Percentiles rank a stretch among this genome's conserved stretches.
phyloP scores from a whole-genome alignment of 1,140 invertebrate genomes.

The Lordiphosa stackelbergi region DNA sequence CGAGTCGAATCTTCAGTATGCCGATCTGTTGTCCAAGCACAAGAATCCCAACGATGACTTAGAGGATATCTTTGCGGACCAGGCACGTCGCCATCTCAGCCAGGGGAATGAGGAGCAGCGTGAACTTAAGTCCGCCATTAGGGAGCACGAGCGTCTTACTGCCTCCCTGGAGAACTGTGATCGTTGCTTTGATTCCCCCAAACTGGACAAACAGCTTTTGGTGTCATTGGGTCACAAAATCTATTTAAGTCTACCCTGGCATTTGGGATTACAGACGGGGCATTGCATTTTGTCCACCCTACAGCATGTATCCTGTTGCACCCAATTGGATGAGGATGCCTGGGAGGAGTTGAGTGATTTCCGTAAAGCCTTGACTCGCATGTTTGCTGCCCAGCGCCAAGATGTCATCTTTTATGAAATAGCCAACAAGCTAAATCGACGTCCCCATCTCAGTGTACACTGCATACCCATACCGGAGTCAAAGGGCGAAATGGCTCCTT shows the following conservation, averaged over 20 bases:
- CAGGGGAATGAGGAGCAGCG: conserved; percentile 81
- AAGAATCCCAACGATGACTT: conserved; percentile 86
- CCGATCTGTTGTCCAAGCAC: conserved; percentile 83
- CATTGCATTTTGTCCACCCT: conserved; percentile 94
- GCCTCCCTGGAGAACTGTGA: conserved; percentile 85
- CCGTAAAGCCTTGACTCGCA: conserved; percentile 85
- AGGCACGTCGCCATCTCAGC: conserved; percentile 79
- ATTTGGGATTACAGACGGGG: conserved; percentile 87
- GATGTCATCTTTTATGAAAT: conserved; percentile 96
- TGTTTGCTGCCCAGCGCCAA: conserved; percentile 85
- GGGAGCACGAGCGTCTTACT: conserved; percentile 81
- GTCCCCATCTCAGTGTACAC: conserved; percentile 92
- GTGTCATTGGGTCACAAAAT: conserved; percentile 88
- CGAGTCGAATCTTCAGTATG: conserved; percentile 90
- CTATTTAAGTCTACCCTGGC: conserved; percentile 88
- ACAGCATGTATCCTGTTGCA: conserved; percentile 86
- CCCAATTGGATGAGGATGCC: conserved; percentile 93
- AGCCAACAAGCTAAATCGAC: conserved; percentile 84
- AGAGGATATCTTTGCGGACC: conserved; percentile 90
- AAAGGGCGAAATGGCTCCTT: conserved; percentile 85
- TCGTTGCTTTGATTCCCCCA: conserved; percentile 88
- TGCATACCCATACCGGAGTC: conserved; percentile 90
- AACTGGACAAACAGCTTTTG: conserved; percentile 92
- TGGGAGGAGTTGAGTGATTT: conserved; percentile 91
- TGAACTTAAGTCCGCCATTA: conserved; percentile 84